A percentile compares a stretch with the other conserved stretches of the same genome.
phyloP scores from a whole-genome alignment of 2,113 vertebrate genomes.

The Canis aureus region DNA sequence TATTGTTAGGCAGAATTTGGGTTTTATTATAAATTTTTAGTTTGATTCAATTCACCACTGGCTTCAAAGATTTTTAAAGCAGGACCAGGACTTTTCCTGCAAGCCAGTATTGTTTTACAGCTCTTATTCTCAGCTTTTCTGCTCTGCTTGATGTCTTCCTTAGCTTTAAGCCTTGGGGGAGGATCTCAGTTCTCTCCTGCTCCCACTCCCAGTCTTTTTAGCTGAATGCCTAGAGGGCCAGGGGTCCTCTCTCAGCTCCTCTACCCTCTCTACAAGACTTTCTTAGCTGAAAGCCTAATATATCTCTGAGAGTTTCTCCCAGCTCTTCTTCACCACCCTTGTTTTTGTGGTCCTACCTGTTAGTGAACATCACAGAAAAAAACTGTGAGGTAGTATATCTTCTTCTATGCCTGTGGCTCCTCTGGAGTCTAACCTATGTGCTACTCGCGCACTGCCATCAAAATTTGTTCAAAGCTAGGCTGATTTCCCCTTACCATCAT shows the following conservation, averaged over 20 bases:
- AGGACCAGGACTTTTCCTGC: neutral
- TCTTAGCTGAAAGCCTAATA: neutral
- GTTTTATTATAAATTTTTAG: neutral
- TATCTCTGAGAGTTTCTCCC: neutral
- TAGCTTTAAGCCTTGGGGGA: neutral
- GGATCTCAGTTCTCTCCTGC: neutral
- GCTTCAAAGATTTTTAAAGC: conserved; percentile 9
- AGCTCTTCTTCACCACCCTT: neutral
- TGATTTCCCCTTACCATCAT: neutral
- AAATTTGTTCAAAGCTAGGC: neutral
- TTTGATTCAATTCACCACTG: neutral
- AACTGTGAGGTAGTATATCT: neutral
- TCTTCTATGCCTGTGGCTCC: neutral
- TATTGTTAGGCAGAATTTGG: neutral
- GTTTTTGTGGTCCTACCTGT: neutral
- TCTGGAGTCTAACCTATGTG: neutral
- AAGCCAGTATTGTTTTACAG: neutral
- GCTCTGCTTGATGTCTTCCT: neutral
- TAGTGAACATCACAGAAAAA: neutral
- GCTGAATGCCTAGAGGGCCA: neutral
- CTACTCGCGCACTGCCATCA: neutral
- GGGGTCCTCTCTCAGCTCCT: neutral
- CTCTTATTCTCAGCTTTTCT: neutral
- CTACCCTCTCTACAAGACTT: neutral
- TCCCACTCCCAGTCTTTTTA: neutral